Evolutionary conservation across 2,797 vertebrate species (phyloP), one percentile per base, ranked within the genome.

Genomic region (Rhinogobio ventralis): DNA sequence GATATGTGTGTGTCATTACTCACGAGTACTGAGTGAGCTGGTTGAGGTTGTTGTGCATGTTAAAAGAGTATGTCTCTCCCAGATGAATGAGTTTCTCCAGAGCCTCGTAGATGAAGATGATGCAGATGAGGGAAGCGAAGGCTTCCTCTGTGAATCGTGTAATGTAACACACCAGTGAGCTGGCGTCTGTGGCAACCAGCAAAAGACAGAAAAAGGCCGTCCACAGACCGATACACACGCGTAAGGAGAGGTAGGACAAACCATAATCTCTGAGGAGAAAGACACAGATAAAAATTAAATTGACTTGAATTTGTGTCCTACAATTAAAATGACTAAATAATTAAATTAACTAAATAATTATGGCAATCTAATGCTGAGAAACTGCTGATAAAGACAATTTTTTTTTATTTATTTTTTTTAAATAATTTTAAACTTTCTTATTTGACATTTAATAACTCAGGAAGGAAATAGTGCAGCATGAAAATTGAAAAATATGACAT

Each of bases 51-150:
- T 97, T 99, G 95, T 99, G 93, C 95, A 98, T 99, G 91, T 99
- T 97, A 95, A 99, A 96, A 89, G 97, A 96, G 92, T 99, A 99
- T 3, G 96, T 95, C 87, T 97, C 96, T 66, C 98, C 97, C 90
- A 99, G 96, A 94, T 99, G 97, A 90, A 97, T 89, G 30, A 99
- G 94, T 93, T 99, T 99, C 95, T 99, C 98, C 92, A 99, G 95
- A 87, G 98, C 98, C 93, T 99, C 98, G 28, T 99, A 99, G 94
- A 99, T 99, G 93, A 99, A 99, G 93, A 99, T 99, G 88, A 99
- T 97, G 95, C 98, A 99, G 94, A 99, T 99, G 87, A 99, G 97
- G 51, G 98, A 92, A 25, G 98, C 98, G 83, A 99, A 99, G 68
- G 98, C 98, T 94, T 99, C 98, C 93, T 99, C 98, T 0, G 98